These are phyloP conservation scores for Brotogeris chrysoptera DNA, from an alignment of 2,797 vertebrate species.

Conservation along the genomic window DNA sequence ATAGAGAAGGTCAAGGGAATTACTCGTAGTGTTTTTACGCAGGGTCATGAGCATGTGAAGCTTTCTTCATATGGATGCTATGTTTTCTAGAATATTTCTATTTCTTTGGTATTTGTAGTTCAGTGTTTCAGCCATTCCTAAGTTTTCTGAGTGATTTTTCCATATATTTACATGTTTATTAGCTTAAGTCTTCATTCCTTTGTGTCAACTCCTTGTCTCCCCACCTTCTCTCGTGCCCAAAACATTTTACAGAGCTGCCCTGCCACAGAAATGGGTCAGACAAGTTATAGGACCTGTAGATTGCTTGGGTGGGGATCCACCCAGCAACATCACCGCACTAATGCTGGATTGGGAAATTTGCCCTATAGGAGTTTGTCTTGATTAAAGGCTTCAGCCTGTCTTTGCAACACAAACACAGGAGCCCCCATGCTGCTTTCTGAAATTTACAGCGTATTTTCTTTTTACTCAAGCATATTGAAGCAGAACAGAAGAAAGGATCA, in stretches of 20 bases:
- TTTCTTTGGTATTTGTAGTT: not conserved
- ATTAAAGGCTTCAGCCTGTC: constrained; percentile 73
- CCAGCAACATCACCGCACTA: constrained; percentile 51
- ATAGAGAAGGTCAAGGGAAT: not conserved
- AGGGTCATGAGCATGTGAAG: not conserved
- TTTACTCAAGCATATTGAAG: constrained; percentile 68
- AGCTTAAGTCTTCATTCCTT: not conserved
- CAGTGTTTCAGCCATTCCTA: not conserved
- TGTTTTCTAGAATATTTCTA: not conserved
- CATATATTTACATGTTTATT: not conserved
- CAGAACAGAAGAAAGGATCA: constrained; percentile 73
- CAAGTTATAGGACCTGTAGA: not conserved
- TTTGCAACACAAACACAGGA: constrained; percentile 68
- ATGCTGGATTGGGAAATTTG: constrained; percentile 64
- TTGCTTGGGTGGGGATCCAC: constrained; percentile 30
- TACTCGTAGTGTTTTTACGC: not conserved
- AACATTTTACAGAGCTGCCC: not conserved
- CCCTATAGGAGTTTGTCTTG: constrained; percentile 72
- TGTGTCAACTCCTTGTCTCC: not conserved
- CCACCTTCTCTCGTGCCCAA: not conserved
- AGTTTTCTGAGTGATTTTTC: not conserved
- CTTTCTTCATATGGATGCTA: not conserved
- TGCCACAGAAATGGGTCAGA: not conserved
- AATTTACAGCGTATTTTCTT: constrained; percentile 71
- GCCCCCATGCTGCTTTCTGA: constrained; percentile 69